phyloP scores from a whole-genome alignment of 37 sponge, comb jelly and placozoan species.

The Axinella damicornis region DNA sequence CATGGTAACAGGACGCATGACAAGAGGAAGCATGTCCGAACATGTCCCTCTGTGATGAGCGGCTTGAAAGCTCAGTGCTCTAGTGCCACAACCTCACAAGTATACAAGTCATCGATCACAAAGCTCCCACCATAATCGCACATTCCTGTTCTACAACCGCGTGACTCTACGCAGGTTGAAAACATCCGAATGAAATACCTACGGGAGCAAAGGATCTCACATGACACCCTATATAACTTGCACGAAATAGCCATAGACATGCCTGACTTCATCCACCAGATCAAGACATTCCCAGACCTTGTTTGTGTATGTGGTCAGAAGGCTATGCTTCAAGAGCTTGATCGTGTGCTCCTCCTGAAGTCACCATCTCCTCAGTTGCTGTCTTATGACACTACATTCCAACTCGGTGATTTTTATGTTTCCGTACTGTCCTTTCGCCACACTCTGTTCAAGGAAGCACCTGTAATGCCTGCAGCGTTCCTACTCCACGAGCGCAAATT shows the following conservation, averaged over 20 bases:
- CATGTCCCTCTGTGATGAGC: neutral
- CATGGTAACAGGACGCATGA: conserved; percentile 36
- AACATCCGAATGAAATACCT: conserved; percentile 23
- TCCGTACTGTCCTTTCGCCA: conserved; percentile 52
- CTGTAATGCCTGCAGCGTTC: conserved; percentile 43
- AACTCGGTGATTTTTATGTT: conserved; percentile 64
- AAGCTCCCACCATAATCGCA: too few relatives aligned
- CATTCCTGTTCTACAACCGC: conserved; percentile 10
- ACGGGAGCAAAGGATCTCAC: conserved; percentile 29
- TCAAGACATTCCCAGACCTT: conserved; percentile 53
- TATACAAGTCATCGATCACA: too few relatives aligned
- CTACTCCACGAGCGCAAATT: conserved; percentile 59
- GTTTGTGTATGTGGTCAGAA: conserved; percentile 1
- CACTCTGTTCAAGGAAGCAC: conserved; percentile 54
- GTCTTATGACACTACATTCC: conserved; percentile 62
- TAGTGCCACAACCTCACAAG: too few relatives aligned
- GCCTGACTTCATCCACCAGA: conserved; percentile 32
- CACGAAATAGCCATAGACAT: conserved; percentile 55
- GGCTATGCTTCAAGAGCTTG: conserved; percentile 29
- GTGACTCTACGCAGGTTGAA: conserved; percentile 32
- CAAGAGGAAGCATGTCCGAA: conserved; percentile 13
- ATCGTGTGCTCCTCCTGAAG: conserved; percentile 34
- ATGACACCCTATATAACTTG: conserved; percentile 55
- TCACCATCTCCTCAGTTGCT: conserved; percentile 60
- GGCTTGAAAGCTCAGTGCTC: too few relatives aligned